Evolutionary conservation across 2,113 vertebrate genomes (phyloP), one percentile per base, ranked within the genome.

Genomic region (Coturnix japonica): DNA sequence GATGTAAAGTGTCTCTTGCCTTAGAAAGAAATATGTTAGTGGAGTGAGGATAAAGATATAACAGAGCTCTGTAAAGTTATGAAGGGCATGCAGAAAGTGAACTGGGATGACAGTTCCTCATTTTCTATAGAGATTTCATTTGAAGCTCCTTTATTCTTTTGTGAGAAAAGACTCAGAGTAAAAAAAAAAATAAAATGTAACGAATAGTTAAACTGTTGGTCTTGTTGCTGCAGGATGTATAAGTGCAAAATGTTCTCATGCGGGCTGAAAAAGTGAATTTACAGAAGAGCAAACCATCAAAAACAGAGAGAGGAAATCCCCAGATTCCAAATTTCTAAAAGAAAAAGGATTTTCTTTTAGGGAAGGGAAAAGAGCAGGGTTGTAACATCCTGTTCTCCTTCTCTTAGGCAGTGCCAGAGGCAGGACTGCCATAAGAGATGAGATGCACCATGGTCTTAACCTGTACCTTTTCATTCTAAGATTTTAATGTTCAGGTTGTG

Each of bases 321-420:
- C 22, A 59, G 0, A 69, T 47, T 22, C 22, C 16, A 11, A 23
- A 20, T 8, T 80, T 66, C 20, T 73, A 11, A 44, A 85, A 73
- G 44, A 43, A 73, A 73, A 28, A 63, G 33, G 13, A 5, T 66
- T 19, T 83, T 89, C 30, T 53, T n/a, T n/a, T n/a, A n/a, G n/a
- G n/a, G n/a, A n/a, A n/a, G 26, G 44, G 26, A 33, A 66, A 61
- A 20, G 2, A 18, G 6, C 8, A 30, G 49, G 4, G 5, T 81
- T 81, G 30, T 8, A 61, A 25, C 3, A 6, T 61, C 9, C 13
- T 1, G 1, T 13, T 3, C 1, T 6, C 9, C 37, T 76, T 76
- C 39, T 57, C 6, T 76, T 31, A 23, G 44, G 21, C 22, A 7
- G 25, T 67, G 8, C 33, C 5, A 7, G 35, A 41, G 56, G 3